Percentiles rank a stretch among this genome's conserved stretches.
Evolutionary conservation across 2,888 invertebrate genomes (phyloP).

Genomic region (Chrysodeixis includens): DNA sequence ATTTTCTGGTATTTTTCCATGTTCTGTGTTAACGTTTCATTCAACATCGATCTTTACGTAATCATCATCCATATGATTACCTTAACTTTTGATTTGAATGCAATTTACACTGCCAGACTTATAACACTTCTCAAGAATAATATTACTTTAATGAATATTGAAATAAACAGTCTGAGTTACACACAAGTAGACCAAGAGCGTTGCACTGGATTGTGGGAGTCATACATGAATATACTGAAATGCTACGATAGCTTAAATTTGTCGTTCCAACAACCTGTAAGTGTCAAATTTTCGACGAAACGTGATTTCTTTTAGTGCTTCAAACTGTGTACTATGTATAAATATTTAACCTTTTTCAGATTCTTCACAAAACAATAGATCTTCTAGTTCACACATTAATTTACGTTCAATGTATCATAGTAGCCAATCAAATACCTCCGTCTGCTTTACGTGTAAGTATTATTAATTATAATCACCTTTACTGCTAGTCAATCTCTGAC

Average conservation of each 20-base stretch:
- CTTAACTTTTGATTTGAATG: constrained; percentile 23
- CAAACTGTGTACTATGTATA: background rate
- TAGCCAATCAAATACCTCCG: background rate
- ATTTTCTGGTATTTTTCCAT: background rate
- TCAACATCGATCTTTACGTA: background rate
- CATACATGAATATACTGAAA: too few relatives aligned
- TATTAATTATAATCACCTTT: too few relatives aligned
- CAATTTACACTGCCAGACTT: constrained; percentile 7
- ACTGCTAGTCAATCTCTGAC: too few relatives aligned
- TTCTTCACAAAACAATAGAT: constrained; percentile 24
- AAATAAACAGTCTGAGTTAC: background rate
- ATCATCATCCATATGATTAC: background rate
- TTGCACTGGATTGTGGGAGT: constrained; percentile 12
- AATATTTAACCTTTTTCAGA: constrained; percentile 25
- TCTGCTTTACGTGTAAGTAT: too few relatives aligned
- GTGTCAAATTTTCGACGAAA: background rate
- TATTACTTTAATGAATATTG: constrained; percentile 33
- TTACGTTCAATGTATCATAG: constrained; percentile 19
- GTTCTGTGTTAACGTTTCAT: background rate
- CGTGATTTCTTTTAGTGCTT: background rate
- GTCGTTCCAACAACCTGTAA: background rate
- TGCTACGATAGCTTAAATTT: background rate
- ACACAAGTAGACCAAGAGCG: background rate
- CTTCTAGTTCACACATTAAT: constrained; percentile 25
- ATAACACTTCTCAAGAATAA: constrained; percentile 22